Percentiles rank a stretch among this genome's conserved stretches.
Conservation (phyloP, 2,797 vertebrate species). For the Phaenicophaeus curvirostris region DNA sequence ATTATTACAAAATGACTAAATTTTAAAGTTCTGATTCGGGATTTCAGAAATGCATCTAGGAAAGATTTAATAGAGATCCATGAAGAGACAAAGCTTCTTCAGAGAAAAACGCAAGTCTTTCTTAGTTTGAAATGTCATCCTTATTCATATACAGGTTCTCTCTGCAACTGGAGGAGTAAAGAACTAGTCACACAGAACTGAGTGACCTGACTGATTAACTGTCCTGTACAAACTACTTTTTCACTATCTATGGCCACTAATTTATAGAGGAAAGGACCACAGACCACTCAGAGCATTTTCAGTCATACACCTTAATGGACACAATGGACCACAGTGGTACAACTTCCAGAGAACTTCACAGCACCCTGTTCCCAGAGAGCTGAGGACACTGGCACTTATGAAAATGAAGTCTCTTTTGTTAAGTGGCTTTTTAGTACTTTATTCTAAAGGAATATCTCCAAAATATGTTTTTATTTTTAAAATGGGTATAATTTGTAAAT, state of each 20-base stretch:
- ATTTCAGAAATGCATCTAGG: not conserved
- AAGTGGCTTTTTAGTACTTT: not conserved
- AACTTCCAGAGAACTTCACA: not conserved
- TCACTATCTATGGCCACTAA: not conserved
- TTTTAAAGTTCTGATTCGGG: not conserved
- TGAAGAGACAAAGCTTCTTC: not conserved
- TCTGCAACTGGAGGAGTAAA: not conserved
- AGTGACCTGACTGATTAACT: not conserved
- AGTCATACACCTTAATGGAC: not conserved
- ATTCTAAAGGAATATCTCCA: not conserved
- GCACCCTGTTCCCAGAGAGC: not conserved
- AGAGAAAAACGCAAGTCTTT: not conserved
- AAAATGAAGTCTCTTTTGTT: not conserved
- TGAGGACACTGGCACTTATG: not conserved
- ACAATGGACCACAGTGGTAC: not conserved
- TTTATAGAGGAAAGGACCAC: not conserved
- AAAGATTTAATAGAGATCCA: not conserved
- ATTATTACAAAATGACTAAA: not conserved
- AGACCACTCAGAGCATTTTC: not conserved
- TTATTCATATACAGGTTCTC: not conserved
- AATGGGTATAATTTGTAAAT: not conserved
- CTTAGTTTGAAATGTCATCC: not conserved
- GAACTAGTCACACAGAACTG: not conserved
- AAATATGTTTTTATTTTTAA: not conserved
- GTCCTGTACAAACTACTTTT: not conserved